These are phyloP conservation scores for Muscicapa adusta DNA, from an alignment of 2,113 vertebrate species.

Conservation along the genomic window DNA sequence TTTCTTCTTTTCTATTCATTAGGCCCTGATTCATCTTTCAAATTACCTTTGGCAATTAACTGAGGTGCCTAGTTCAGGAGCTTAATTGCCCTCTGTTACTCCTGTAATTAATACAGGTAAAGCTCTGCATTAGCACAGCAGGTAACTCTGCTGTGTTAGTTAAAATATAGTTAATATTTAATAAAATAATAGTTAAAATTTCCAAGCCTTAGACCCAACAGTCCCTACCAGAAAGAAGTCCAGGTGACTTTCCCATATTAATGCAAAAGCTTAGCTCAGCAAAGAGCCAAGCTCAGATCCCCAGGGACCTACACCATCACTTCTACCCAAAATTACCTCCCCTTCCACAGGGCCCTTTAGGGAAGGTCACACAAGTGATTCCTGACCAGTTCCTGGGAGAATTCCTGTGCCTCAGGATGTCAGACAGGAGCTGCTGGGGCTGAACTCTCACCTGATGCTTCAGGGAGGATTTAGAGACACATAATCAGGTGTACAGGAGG, in stretches of 20 bases:
- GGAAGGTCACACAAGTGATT: background rate
- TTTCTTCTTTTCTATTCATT: background rate
- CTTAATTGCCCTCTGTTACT: background rate
- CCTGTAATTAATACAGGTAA: background rate
- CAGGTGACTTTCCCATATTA: background rate
- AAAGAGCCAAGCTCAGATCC: background rate
- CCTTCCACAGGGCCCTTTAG: background rate
- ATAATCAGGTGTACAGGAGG: background rate
- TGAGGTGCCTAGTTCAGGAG: background rate
- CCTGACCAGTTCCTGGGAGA: background rate
- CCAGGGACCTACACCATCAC: background rate
- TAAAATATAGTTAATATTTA: too few relatives aligned
- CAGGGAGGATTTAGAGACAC: background rate
- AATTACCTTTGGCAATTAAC: slow-evolving; percentile 36
- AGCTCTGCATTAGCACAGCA: background rate
- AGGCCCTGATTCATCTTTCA: background rate
- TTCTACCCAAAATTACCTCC: background rate
- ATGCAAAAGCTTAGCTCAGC: background rate
- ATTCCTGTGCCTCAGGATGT: fast-evolving
- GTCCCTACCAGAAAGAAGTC: background rate
- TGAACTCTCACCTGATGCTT: background rate
- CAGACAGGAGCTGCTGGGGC: background rate
- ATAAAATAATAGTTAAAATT: background rate
- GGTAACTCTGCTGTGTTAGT: background rate
- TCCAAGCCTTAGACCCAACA: background rate